Evolutionary conservation across 2,797 vertebrate species (phyloP).

Genomic region (Neopelma chrysocephalum): DNA sequence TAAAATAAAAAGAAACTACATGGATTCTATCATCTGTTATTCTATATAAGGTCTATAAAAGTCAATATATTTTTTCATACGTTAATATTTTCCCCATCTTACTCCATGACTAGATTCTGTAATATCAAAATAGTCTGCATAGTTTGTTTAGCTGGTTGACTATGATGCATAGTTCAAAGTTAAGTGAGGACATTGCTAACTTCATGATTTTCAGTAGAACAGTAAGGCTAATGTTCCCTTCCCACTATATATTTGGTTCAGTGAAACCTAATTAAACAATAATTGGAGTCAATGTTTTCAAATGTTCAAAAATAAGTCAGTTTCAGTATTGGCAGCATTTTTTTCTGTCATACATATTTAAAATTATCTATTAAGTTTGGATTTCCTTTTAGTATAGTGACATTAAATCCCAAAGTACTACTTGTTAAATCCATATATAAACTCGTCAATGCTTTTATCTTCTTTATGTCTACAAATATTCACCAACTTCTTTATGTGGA

Average conservation of each 20-base stretch:
- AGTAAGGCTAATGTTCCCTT: neutral
- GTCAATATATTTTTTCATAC: neutral
- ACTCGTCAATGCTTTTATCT: accelerated
- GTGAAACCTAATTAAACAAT: neutral
- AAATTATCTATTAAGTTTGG: neutral
- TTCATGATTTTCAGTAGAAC: neutral
- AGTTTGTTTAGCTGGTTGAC: neutral
- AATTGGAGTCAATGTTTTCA: neutral
- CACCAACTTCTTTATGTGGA: neutral
- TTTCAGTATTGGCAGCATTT: neutral
- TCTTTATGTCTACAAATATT: neutral
- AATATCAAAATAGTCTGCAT: neutral
- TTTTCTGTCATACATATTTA: neutral
- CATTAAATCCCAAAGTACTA: neutral
- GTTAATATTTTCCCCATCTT: neutral
- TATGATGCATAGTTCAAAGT: neutral
- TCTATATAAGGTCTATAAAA: neutral
- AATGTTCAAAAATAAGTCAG: neutral
- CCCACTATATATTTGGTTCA: neutral
- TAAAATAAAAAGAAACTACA: neutral
- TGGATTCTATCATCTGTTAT: neutral
- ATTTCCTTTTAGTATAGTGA: neutral
- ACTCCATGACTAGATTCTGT: neutral
- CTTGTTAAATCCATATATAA: neutral
- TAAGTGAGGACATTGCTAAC: neutral